Base-by-base conservation (phyloP, 2,113 vertebrate species). In the Anseranas semipalmata region DNA sequence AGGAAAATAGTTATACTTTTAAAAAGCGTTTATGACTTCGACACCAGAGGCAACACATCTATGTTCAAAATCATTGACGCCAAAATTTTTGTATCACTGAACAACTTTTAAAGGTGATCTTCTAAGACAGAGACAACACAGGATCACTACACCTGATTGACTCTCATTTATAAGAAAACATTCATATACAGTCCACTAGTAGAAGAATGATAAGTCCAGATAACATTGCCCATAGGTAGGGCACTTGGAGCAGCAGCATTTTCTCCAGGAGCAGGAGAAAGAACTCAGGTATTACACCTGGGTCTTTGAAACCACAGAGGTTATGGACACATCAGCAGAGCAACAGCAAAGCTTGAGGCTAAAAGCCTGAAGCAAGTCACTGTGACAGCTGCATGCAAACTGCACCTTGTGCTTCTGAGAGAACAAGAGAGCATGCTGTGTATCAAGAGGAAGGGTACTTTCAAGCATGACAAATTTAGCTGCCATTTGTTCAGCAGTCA, bases 381-480 rank as follows among this genome's bases (percentile, higher is more conserved):
- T 7, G 28, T 55, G 73, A 72, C 73, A 87, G 90, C 89, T 78
- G 43, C 77, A 84, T 78, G 60, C 39, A 30, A 72, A 71, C 62
- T 72, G 27, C 50, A 76, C 86, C 80, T 81, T 84, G 68, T 59
- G 65, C 55, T 92, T 77, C 60, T 67, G 65, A 78, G 80, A 92
- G 65, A 28, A 30, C 0, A 12, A 63, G 32, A 9, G 41, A 90
- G 28, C 85, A 58, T 8, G 63, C 78, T 80, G 88, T 66, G 75
- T 72, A 52, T 78, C 85, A 73, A 20, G 76, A 81, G 65, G 68
- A 93, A 86, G 25, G 27, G 13, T 35, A 83, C 62, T 80, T 80
- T 86, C 59, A 63, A 56, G 56, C 84, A 78, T 59, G 76, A 85
- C 76, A 94, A 93, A 92, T 46, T 75, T 81, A 91, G 73, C 68